A percentile compares a stretch with the other conserved stretches of the same genome.
Evolutionary conservation across 2,797 vertebrate species (phyloP).

Genomic region (Neosilurus mollespiculum): DNA sequence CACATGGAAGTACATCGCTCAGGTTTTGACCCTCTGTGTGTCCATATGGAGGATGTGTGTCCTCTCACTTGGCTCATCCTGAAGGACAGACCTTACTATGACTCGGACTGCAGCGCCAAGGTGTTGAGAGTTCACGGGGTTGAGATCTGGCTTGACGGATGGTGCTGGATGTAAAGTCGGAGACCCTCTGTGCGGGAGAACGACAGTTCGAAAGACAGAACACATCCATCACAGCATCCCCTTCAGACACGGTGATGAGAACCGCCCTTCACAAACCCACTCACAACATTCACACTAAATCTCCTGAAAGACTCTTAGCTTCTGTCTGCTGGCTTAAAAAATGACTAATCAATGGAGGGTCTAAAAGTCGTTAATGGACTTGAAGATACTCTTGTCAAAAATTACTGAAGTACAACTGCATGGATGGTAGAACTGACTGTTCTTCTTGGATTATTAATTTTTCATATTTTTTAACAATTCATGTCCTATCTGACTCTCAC

Average conservation of each 20-base stretch:
- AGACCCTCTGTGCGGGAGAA: conserved; percentile 61
- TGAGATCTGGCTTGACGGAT: conserved; percentile 58
- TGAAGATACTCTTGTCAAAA: conserved; percentile 12
- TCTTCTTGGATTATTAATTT: not conserved
- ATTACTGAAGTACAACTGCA: not conserved
- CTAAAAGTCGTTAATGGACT: conserved; percentile 16
- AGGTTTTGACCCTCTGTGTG: not conserved
- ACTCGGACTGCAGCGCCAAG: not conserved
- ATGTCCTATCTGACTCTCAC: not conserved
- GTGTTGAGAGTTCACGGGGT: not conserved
- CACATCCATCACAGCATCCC: conserved; percentile 73
- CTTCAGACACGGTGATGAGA: conserved; percentile 60
- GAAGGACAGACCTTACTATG: not conserved
- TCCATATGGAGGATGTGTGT: conserved; percentile 7
- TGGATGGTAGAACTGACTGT: not conserved
- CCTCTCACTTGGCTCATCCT: not conserved
- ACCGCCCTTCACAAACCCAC: conserved; percentile 62
- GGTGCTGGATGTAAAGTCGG: conserved; percentile 60
- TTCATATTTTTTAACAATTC: not conserved
- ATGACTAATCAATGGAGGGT: conserved; percentile 6
- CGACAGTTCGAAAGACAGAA: conserved; percentile 65
- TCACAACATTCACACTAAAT: not conserved
- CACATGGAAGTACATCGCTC: not conserved
- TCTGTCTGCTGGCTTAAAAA: not conserved
- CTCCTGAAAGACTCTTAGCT: not conserved